Conservation (phyloP, 2,888 invertebrate species). For the Limnephilus auricula region DNA sequence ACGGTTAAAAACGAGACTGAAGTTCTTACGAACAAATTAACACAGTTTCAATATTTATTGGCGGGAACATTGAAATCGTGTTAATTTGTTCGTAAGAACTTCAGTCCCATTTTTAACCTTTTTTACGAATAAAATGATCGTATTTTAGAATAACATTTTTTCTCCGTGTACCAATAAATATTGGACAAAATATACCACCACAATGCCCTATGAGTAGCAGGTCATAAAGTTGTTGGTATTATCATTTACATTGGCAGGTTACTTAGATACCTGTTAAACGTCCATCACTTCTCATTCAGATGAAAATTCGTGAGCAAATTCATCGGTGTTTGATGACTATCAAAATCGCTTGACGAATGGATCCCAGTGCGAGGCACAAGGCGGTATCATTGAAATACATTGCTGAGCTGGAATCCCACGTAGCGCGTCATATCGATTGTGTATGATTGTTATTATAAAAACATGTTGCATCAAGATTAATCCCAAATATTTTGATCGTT, state of each 20-base stretch:
- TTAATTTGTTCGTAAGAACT: no score
- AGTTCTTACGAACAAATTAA: no score
- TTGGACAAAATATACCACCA: background rate
- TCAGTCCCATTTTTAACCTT: no score
- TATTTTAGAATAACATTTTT: no score
- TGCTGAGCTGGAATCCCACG: background rate
- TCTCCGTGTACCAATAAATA: background rate
- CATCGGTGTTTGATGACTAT: slow-evolving; percentile 4
- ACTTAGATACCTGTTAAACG: background rate
- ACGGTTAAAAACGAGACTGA: no score
- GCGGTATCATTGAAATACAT: slow-evolving; percentile 2
- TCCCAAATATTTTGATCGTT: background rate
- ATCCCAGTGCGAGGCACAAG: background rate
- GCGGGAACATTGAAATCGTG: no score
- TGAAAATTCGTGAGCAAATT: slow-evolving; percentile 15
- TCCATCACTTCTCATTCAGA: background rate
- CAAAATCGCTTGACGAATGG: slow-evolving; percentile 15
- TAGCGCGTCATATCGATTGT: background rate
- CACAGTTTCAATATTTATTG: no score
- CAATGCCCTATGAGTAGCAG: background rate
- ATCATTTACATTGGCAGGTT: background rate
- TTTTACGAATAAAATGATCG: no score
- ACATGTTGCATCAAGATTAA: slow-evolving; percentile 5
- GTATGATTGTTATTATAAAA: no score
- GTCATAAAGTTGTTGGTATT: background rate